A percentile compares a stretch with the other conserved stretches of the same genome.
These are phyloP conservation scores for Dufourea novaeangliae DNA, from an alignment of 1,140 invertebrate species.

Conservation along the genomic window DNA sequence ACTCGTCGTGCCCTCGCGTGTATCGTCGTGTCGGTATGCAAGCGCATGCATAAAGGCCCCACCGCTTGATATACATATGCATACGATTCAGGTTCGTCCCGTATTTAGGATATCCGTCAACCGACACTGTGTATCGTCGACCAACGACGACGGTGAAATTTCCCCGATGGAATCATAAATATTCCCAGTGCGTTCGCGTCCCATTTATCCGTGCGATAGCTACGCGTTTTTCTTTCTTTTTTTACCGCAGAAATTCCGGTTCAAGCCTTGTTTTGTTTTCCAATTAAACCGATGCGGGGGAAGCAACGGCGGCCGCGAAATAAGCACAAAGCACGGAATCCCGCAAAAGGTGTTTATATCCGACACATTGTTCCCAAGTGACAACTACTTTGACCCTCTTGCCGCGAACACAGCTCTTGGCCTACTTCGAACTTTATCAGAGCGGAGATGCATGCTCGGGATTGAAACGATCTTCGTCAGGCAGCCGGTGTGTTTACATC, in stretches of 20 bases:
- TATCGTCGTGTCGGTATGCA: neutral
- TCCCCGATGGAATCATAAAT: neutral
- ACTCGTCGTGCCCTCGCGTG: neutral
- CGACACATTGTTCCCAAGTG: too few relatives aligned
- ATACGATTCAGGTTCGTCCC: neutral
- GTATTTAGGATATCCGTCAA: neutral
- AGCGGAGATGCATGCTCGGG: too few relatives aligned
- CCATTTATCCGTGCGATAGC: neutral
- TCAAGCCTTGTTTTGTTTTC: neutral
- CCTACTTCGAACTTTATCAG: neutral
- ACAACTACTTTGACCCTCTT: neutral
- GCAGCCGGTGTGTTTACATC: neutral
- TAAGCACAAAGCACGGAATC: neutral
- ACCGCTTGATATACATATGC: neutral
- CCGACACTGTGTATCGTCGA: too few relatives aligned
- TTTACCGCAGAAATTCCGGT: too few relatives aligned
- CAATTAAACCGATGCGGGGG: neutral
- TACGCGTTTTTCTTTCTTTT: neutral
- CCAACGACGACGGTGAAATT: neutral
- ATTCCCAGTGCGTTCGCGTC: neutral
- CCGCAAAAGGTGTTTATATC: neutral
- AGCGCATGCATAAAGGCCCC: neutral
- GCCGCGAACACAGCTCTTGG: neutral
- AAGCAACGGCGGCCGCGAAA: neutral
- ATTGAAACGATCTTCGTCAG: neutral